These are phyloP conservation scores for Alectura lathami DNA, from an alignment of 2,113 vertebrate species.

Conservation along the genomic window DNA sequence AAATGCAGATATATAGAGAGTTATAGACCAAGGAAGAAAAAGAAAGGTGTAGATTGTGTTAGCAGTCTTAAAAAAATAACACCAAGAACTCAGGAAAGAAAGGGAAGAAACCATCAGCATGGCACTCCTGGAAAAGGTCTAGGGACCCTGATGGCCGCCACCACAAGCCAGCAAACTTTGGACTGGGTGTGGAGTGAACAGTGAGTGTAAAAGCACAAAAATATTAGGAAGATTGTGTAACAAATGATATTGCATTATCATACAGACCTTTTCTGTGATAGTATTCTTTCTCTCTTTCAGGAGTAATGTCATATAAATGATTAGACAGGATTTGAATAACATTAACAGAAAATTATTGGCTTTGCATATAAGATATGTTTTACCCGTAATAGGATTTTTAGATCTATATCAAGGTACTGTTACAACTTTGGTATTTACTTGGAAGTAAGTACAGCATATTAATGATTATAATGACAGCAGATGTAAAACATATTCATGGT, in stretches of 20 bases:
- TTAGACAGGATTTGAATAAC: background rate
- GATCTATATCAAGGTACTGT: background rate
- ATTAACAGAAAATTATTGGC: background rate
- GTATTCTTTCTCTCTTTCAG: background rate
- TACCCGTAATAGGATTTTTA: background rate
- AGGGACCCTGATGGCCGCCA: background rate
- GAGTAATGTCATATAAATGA: background rate
- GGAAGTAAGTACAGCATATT: background rate
- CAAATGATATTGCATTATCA: background rate
- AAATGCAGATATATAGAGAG: background rate
- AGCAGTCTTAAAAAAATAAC: background rate
- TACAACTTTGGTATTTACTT: background rate
- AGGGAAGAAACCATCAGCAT: background rate
- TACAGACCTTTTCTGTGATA: background rate
- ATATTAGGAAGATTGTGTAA: background rate
- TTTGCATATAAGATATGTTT: background rate
- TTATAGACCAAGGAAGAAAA: background rate
- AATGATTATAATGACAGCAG: background rate
- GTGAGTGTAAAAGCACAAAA: background rate
- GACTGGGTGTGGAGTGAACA: background rate
- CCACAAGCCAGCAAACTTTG: background rate
- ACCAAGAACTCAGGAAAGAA: background rate
- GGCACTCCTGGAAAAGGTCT: background rate
- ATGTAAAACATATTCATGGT: background rate
- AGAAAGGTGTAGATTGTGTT: background rate